Conservation (phyloP, 2,797 vertebrate species). For the Poeciliopsis presidionis region DNA sequence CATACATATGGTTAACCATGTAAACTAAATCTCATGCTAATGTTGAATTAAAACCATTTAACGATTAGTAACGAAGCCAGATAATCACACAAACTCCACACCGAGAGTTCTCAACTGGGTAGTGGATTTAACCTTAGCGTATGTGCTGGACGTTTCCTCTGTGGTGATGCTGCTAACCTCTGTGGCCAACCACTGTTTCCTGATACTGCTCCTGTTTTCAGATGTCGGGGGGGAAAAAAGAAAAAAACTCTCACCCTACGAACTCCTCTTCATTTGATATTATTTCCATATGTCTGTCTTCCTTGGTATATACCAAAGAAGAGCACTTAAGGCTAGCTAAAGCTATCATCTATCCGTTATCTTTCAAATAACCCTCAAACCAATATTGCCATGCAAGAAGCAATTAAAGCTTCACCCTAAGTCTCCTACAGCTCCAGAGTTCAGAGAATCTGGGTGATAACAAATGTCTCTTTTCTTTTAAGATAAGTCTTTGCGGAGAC, state of each 20-base stretch:
- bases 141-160: not conserved
- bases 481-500: conserved; percentile 57
- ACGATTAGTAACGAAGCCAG: not conserved
- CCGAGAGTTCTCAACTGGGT: not conserved
- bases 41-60: not conserved
- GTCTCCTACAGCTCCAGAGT: conserved; percentile 48
- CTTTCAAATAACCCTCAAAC: conserved; percentile 67
- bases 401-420: conserved; percentile 42
- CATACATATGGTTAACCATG: not conserved
- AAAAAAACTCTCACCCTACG: conserved; percentile 9
- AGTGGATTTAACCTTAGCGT: not conserved
- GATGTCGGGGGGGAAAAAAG: not conserved
- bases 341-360: conserved; percentile 62
- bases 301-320: conserved; percentile 30
- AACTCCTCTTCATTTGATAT: conserved; percentile 26
- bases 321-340: conserved; percentile 25
- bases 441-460: conserved; percentile 56
- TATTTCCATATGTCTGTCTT: conserved; percentile 21
- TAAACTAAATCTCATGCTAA: not conserved
- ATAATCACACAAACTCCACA: not conserved
- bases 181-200: not conserved
- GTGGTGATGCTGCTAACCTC: not conserved
- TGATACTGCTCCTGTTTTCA: not conserved
- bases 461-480: conserved; percentile 46
- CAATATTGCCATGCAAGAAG: conserved; percentile 50